Evolutionary conservation across 2,888 invertebrate genomes (phyloP), one percentile per base, ranked within the genome.

Genomic region (Lithodes maja): DNA sequence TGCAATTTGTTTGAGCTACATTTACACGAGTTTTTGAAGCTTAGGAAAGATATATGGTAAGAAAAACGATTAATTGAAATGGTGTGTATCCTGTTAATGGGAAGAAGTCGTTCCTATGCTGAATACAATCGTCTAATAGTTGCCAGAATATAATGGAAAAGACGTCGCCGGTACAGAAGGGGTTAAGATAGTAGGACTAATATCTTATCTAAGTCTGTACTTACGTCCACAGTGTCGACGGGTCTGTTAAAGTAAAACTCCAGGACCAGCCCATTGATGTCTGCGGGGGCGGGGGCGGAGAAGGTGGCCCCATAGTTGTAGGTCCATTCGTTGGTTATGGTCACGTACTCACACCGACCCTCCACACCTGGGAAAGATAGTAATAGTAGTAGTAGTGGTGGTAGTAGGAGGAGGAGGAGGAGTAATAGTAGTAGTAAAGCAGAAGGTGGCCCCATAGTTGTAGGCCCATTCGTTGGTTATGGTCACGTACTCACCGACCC

Each of bases 401-500:
- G 33, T 33, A 33, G 33, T 33, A 33, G 33, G 33, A 33, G 33
- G 33, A 33, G 33, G 33, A 33, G 33, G 33, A 33, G 33, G 33
- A 33, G 33, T 33, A 33, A 33, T 33, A 33, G 33, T 33, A 33
- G 33, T 33, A 33, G 33, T 33, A 33, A 33, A 0, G 33, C 33
- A 53, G 75, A 83, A 83, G 54, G 33, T 7, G 9, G 83, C 83
- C 52, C 68, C 33, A 75, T 83, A 83, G 75, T 83, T 83, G 54
- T 50, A 61, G 9, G 17, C 17, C 83, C 83, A 83, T 75, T 83
- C 75, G 68, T 82, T 50, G 12, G 17, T 33, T 3, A 68, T 82
- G 50, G 12, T 50, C 15, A 82, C 33, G 17, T 54, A 17, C 15
- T 3, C 82, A 82, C 69, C 69, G 50, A 15, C 50, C 82, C 82